Evolutionary conservation across 2,888 invertebrate genomes (phyloP), one percentile per base, ranked within the genome.

Genomic region (Ischnus inquisitorius): DNA sequence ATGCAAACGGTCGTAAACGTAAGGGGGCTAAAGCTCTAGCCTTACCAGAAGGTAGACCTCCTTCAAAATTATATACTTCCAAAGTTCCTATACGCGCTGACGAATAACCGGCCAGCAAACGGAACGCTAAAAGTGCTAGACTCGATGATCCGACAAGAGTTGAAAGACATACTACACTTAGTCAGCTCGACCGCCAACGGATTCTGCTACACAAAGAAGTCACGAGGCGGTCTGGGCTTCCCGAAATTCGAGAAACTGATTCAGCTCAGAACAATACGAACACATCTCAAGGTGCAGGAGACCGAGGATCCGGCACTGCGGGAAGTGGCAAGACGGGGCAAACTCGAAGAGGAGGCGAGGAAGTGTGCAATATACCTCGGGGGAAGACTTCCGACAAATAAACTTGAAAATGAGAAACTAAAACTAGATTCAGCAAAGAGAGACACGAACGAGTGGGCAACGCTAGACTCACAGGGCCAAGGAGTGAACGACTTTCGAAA

Each of bases 11-110:
- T 72, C 0, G 34, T 14, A 3, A 80, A 78, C 6, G 14, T 51
- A 8, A 22, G 64, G 6, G 22, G 41, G 2, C 57, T 83, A 0
- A 51, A 81, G 1, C 60, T 85, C 0, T 83, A 82, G 34, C 82
- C 83, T 1, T 5, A 25, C 10, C 79, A 83, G 14, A 85, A 76
- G 43, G 0, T 82, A 0, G 77, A 81, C 1, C 8, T 83, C 10
- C 8, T 81, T 0, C 67, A 69, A 19, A 43, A 19, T 0, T 83
- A 76, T 14, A 46, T 83, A 0, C 34, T 81, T 0, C 83, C 83
- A 1, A 41, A 34, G 0, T 85, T 68, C 34, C 46, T 83, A 0
- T 74, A 67, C 6, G 83, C 84, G 0, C 19, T 82, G 3, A 14
- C 67, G n/a, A 54, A 67, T 0, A 82, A 69, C 12, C 3, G 19